A percentile compares a stretch with the other conserved stretches of the same genome.
phyloP scores from a whole-genome alignment of 1,140 invertebrate genomes.

The Diploscapter pachys region DNA sequence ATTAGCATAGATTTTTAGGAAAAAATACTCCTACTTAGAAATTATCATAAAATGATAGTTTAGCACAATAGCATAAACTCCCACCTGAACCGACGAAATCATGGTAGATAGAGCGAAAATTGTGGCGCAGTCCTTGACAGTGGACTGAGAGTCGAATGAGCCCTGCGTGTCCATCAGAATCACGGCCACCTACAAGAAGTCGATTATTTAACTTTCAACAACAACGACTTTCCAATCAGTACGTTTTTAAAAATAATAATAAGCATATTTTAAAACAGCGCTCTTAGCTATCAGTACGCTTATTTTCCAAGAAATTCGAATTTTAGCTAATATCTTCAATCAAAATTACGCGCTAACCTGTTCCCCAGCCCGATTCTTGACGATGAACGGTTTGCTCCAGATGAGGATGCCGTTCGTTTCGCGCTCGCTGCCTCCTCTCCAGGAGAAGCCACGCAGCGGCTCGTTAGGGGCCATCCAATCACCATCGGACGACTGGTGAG shows the following conservation, averaged over 20 bases:
- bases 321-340: too few species aligned
- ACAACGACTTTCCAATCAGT: too few species aligned
- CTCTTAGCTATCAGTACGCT: too few species aligned
- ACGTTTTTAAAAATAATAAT: too few species aligned
- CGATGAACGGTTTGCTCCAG: constrained; percentile 64
- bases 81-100: constrained; percentile 65
- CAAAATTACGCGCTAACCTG: constrained; percentile 26
- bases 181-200: constrained; percentile 68
- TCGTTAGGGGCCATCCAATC: constrained; percentile 48
- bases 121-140: constrained; percentile 90
- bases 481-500: constrained; percentile 24
- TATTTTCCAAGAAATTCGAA: too few species aligned
- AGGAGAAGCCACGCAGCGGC: constrained; percentile 62
- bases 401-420: constrained; percentile 66
- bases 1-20: too few species aligned
- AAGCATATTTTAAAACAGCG: too few species aligned
- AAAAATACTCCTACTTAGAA: too few species aligned
- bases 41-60: too few species aligned
- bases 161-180: constrained; percentile 94
- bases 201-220: too few species aligned
- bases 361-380: constrained; percentile 51
- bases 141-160: constrained; percentile 91
- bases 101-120: constrained; percentile 69
- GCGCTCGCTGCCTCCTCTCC: constrained; percentile 64
- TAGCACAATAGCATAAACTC: neutral